Percentiles rank a stretch among this genome's conserved stretches.
Conservation (phyloP, 2,113 vertebrate genomes). For the Atractosteus spatula region DNA sequence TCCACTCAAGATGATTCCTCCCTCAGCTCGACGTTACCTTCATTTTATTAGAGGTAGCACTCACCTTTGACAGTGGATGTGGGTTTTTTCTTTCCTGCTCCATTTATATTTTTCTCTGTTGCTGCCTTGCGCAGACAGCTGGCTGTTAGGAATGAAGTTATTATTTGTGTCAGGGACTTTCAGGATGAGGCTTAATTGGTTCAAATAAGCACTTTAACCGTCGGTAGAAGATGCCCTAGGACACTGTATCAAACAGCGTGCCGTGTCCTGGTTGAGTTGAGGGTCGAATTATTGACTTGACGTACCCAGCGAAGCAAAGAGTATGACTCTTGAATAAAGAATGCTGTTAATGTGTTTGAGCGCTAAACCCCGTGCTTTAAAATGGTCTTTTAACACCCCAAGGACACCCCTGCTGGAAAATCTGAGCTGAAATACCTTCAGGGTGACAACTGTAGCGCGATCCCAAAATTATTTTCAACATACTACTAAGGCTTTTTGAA, state of each 20-base stretch:
- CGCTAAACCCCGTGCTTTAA: constrained; percentile 10
- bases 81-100: too few relatives aligned
- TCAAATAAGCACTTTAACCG: constrained; percentile 65
- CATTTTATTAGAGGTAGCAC: too few relatives aligned
- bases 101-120: too few relatives aligned
- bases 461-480: too few relatives aligned
- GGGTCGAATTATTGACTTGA: constrained; percentile 13
- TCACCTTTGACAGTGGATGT: too few relatives aligned
- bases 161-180: constrained; percentile 27
- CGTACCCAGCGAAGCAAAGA: constrained; percentile 25
- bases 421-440: not conserved
- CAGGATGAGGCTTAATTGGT: constrained; percentile 52
- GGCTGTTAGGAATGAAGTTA: too few relatives aligned
- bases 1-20: too few relatives aligned
- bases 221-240: constrained; percentile 35
- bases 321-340: not conserved
- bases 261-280: not conserved
- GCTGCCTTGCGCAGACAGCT: too few relatives aligned
- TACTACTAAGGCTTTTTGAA: too few relatives aligned
- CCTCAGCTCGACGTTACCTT: too few relatives aligned
- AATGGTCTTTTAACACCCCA: constrained; percentile 9
- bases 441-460: too few relatives aligned
- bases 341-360: constrained; percentile 8
- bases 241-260: constrained; percentile 16
- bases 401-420: constrained; percentile 2